phyloP scores from a whole-genome alignment of 2,797 vertebrate genomes.

The Xenops minutus region DNA sequence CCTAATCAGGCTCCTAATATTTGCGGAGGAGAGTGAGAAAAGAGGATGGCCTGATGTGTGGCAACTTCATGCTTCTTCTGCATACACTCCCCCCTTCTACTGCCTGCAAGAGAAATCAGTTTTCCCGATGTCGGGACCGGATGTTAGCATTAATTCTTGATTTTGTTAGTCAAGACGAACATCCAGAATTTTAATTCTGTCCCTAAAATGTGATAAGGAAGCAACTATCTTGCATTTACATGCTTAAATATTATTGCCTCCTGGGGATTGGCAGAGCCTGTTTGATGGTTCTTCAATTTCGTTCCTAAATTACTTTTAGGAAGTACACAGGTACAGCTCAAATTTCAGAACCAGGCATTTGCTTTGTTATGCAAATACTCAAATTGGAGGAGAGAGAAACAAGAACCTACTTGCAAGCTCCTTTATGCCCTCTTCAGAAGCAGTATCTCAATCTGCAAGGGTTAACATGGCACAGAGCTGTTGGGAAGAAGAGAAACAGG shows the following conservation, averaged over 20 bases:
- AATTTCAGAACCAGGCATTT: neutral
- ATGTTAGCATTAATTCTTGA: neutral
- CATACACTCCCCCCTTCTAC: neutral
- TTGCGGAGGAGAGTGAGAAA: neutral
- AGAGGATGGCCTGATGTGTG: neutral
- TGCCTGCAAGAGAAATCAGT: neutral
- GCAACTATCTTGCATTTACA: neutral
- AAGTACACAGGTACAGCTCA: neutral
- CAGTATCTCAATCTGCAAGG: neutral
- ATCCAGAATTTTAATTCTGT: neutral
- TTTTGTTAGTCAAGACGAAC: neutral
- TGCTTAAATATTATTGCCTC: neutral
- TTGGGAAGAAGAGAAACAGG: neutral
- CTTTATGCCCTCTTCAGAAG: neutral
- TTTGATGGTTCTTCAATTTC: neutral
- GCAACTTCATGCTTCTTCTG: neutral
- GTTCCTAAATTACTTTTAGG: neutral
- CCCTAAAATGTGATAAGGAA: neutral
- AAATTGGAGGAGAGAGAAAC: neutral
- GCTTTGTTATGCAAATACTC: conserved; percentile 1
- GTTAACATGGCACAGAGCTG: neutral
- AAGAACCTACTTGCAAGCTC: neutral
- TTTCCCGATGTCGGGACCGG: rapidly evolving
- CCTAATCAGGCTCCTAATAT: neutral
- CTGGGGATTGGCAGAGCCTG: neutral